Evolutionary conservation across 2,888 invertebrate genomes (phyloP).

Genomic region (Leuctra nigra): DNA sequence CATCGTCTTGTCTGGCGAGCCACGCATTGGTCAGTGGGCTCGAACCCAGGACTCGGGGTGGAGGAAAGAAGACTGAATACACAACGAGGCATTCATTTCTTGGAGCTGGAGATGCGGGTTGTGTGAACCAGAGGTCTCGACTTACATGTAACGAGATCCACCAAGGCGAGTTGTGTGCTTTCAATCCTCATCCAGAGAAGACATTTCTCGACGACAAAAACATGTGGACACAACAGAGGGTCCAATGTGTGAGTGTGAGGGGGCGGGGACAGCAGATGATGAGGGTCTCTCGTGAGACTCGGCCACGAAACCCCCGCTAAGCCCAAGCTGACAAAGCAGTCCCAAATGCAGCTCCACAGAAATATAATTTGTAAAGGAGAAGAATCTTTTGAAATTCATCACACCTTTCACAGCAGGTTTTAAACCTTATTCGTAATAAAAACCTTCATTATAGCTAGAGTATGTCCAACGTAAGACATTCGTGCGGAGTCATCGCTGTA

Average conservation of each 20-base stretch:
- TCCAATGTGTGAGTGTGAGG: conserved; percentile 4
- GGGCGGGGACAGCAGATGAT: conserved; percentile 3
- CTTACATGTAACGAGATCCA: conserved; percentile 6
- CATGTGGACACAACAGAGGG: conserved; percentile 14
- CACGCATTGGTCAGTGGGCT: too few species aligned
- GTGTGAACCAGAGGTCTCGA: neutral
- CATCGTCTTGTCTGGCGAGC: too few species aligned
- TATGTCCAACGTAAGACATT: too few species aligned
- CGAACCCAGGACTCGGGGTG: too few species aligned
- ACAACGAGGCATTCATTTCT: too few species aligned
- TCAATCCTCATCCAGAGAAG: conserved; percentile 1
- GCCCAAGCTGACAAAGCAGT: conserved; percentile 14
- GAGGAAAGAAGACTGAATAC: too few species aligned
- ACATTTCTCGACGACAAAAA: conserved; percentile 12
- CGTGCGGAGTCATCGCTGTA: too few species aligned
- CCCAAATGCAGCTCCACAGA: conserved; percentile 11
- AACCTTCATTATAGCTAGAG: too few species aligned
- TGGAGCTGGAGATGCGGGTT: too few species aligned
- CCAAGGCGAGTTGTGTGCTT: neutral
- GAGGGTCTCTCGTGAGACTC: conserved; percentile 5
- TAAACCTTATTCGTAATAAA: conserved; percentile 15
- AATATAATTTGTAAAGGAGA: conserved; percentile 25
- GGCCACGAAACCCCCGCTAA: conserved; percentile 19
- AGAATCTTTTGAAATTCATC: conserved; percentile 25
- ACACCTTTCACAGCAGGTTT: conserved; percentile 21